phyloP scores from a whole-genome alignment of 2,888 invertebrate genomes.

The Epinotia demarniana region DNA sequence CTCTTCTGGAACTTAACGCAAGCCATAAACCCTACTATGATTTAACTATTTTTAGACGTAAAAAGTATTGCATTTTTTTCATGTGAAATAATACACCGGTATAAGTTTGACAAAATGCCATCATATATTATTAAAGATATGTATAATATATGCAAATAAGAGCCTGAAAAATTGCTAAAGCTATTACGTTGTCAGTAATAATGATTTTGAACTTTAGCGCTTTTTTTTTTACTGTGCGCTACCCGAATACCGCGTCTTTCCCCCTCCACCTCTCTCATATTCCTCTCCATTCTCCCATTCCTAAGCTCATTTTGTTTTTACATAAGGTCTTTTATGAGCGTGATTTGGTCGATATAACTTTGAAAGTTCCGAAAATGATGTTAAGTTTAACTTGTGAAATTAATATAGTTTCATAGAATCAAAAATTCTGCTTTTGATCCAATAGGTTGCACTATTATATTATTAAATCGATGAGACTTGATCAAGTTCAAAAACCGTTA shows the following conservation, averaged over 20 bases:
- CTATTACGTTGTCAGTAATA: background rate
- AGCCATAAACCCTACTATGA: no score
- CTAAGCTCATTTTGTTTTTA: constrained; percentile 64
- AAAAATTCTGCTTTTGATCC: background rate
- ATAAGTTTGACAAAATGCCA: background rate
- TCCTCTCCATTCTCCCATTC: constrained; percentile 64
- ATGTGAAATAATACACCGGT: background rate
- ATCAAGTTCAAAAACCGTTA: constrained; percentile 18
- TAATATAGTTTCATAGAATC: constrained; percentile 37
- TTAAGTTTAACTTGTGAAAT: background rate
- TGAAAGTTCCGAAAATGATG: background rate
- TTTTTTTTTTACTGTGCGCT: constrained; percentile 60
- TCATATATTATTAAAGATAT: background rate
- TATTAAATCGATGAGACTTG: background rate
- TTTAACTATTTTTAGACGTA: background rate
- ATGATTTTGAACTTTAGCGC: constrained; percentile 62
- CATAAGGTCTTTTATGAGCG: constrained; percentile 65
- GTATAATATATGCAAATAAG: background rate
- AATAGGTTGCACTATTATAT: background rate
- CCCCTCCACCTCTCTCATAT: constrained; percentile 61
- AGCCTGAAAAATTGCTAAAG: background rate
- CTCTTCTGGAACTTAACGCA: background rate
- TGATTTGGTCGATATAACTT: constrained; percentile 46
- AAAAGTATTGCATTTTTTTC: background rate
- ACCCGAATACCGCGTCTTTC: constrained; percentile 75